Base-by-base conservation (phyloP, 2,113 vertebrate species). In the Gorilla gorilla region DNA sequence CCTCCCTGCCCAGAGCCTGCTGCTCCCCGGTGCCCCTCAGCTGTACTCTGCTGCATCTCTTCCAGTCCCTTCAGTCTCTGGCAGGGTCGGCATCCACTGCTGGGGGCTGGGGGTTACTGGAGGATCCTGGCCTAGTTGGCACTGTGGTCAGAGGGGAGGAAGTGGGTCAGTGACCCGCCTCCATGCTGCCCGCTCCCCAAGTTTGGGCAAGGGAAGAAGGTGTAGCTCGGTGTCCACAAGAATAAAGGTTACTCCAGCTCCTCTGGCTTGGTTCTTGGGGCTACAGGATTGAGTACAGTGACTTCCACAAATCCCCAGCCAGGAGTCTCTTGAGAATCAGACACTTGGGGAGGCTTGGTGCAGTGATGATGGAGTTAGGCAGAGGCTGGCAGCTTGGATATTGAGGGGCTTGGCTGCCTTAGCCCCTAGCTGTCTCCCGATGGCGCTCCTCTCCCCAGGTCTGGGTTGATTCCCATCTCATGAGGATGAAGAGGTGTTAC, bases 71-170 rank as follows among this genome's bases (percentile, higher is more conserved):
- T 35, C 61, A 25, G 75, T 70, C 32, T 48, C 61, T 0, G 0
- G 82, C 57, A 61, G 95, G 82, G 55, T 89, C 30, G 0, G 38
- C 73, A 43, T 43, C 75, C 55, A 45, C 88, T 85, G 81, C 66
- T 73, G 93, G 96, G 92, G 96, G 59, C 90, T 66, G 40, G 64
- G 96, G 95, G 76, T 94, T 87, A 50, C 94, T 93, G 35, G 75
- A 96, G 57, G 48, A 92, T 92, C 81, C 84, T 97, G 95, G 97
- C 92, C 97, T 95, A 97, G 90, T 96, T 98, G 98, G 95, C 96
- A 96, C 45, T 6, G 1, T 64, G 93, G 94, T 92, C 76, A 84
- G 88, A 97, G 94, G 84, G 93, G 88, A 95, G 76, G 94, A 97
- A 97, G 76, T 98, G 93, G 95, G 94, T 96, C 90, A 93, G 84